These are phyloP conservation scores for Pseudeuparius sepicola DNA, from an alignment of 2,888 invertebrate genomes.

Conservation along the genomic window DNA sequence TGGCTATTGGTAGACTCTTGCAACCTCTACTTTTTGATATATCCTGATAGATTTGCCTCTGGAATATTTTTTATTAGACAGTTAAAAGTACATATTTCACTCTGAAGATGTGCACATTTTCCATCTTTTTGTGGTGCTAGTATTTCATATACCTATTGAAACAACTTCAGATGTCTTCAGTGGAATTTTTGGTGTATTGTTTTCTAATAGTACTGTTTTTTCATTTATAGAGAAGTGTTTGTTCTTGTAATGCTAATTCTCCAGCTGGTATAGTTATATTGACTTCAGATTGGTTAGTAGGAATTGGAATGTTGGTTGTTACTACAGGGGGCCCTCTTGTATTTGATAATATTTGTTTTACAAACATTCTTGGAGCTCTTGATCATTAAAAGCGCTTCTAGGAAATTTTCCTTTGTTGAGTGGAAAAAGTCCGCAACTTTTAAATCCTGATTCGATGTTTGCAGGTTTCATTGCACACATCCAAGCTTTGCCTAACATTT, in stretches of 20 bases:
- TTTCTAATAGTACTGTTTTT: neutral
- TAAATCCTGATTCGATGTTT: no score
- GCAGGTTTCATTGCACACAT: slow-evolving; percentile 6
- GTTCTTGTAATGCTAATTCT: no score
- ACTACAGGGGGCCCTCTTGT: slow-evolving; percentile 5
- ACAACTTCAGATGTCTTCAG: slow-evolving; percentile 3
- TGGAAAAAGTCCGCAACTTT: slow-evolving; percentile 7
- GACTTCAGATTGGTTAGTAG: slow-evolving; percentile 1
- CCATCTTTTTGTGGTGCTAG: no score
- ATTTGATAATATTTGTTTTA: slow-evolving; percentile 1
- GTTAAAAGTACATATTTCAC: no score
- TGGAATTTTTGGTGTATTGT: slow-evolving; percentile 7
- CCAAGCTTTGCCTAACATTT: slow-evolving; percentile 8
- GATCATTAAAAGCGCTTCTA: no score
- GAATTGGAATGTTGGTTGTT: neutral
- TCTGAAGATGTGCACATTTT: no score
- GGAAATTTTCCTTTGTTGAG: slow-evolving; percentile 4
- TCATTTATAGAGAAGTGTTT: slow-evolving; percentile 4
- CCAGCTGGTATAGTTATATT: neutral
- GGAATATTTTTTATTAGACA: slow-evolving; percentile 3
- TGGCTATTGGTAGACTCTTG: slow-evolving; percentile 4
- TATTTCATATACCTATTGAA: slow-evolving; percentile 5
- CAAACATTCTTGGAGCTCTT: slow-evolving; percentile 5
- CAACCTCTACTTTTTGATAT: neutral
- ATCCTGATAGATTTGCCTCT: slow-evolving; percentile 3